Evolutionary conservation across 2,113 vertebrate species (phyloP).

Genomic region (Oncorhynchus gorbuscha): DNA sequence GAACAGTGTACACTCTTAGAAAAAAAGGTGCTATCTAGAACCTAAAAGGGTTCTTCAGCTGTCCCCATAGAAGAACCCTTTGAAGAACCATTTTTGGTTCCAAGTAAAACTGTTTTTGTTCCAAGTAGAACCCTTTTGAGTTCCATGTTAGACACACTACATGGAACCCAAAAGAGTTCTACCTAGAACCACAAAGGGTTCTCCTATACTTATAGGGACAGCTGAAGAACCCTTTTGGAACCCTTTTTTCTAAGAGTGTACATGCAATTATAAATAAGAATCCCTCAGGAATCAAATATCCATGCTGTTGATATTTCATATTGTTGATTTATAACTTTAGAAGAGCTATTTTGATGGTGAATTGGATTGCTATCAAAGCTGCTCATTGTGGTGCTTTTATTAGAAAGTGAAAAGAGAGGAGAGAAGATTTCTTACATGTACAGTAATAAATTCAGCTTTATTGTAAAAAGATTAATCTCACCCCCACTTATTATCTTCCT

Average conservation of each 20-base stretch:
- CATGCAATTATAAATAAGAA: conserved; percentile 53
- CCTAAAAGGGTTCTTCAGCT: no score
- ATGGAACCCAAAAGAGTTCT: no score
- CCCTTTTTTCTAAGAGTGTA: not conserved
- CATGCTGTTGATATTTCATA: conserved; percentile 40
- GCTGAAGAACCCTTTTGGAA: no score
- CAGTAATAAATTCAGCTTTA: conserved; percentile 58
- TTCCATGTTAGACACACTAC: no score
- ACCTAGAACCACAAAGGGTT: no score
- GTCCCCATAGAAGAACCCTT: no score
- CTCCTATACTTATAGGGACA: no score
- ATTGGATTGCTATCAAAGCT: conserved; percentile 44
- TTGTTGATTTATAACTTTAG: conserved; percentile 38
- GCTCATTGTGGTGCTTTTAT: conserved; percentile 53
- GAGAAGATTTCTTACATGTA: conserved; percentile 33
- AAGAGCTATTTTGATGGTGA: conserved; percentile 47
- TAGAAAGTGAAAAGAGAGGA: conserved; percentile 54
- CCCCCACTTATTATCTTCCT: conserved; percentile 56
- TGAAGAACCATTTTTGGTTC: no score
- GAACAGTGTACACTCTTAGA: conserved; percentile 19
- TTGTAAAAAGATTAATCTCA: conserved; percentile 61
- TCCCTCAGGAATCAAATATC: conserved; percentile 13
- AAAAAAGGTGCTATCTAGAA: no score
- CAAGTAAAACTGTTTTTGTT: conserved; percentile 40
- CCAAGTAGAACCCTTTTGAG: no score